Evolutionary conservation across 2,797 vertebrate genomes (phyloP), one percentile per base, ranked within the genome.

Genomic region (Melopsittacus undulatus): DNA sequence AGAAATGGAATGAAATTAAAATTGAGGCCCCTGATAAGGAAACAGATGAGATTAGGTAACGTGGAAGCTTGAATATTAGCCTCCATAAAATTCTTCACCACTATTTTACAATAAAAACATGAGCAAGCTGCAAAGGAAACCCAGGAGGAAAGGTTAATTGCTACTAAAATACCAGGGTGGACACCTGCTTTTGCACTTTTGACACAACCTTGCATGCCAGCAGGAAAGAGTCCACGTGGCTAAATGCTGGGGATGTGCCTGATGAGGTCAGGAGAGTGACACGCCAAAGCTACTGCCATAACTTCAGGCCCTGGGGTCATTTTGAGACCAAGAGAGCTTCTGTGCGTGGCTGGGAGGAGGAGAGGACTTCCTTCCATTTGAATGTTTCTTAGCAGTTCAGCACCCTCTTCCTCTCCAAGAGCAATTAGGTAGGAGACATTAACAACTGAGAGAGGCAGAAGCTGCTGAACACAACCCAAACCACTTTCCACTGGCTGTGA

Each of bases 131-230:
- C 98, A 98, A 98, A 98, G 98, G 98, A 98, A 98, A 95, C 96
- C 87, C 94, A 94, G 95, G 96, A 97, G 95, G 94, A 96, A 97
- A 98, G 98, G 98, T 99, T 99, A 99, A 99, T 99, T 99, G 97
- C 98, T 98, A 96, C 98, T 98, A 97, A 98, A 96, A 98, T 98
- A 96, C 94, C 97, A 97, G 98, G 98, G 98, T 98, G 98, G 98
- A 98, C 98, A 98, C 97, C 82, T 97, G 97, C 43, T 19, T 96
- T 91, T 54, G 96, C 97, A 97, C 98, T 97, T 96, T 96, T 85
- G 98, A 97, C 97, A 98, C 98, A 97, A 95, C 94, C 96, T 95
- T 95, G 94, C 96, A 96, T 62, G 96, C 97, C 96, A 97, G 98
- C 97, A 98, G 98, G 97, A 98, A 98, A 94, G 96, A 96, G 96